Evolutionary conservation across 2,888 invertebrate genomes (phyloP).

Genomic region (Osmoderma eremita): DNA sequence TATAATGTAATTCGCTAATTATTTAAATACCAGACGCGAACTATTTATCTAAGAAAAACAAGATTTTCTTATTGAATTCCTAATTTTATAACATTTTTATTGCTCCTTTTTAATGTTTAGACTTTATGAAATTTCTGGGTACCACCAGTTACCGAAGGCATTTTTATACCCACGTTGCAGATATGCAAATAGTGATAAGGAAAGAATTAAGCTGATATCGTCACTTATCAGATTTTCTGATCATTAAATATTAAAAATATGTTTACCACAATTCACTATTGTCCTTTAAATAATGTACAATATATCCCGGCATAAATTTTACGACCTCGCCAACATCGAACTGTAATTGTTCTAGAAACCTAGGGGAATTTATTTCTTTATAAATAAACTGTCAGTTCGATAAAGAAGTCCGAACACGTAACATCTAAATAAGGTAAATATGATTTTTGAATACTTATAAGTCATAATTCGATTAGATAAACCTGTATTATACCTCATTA

Average conservation of each 20-base stretch:
- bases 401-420: conserved; percentile 36
- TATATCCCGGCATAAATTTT: conserved; percentile 6
- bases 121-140: too few species aligned
- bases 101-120: too few species aligned
- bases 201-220: conserved; percentile 9
- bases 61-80: too few species aligned
- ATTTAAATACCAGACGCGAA: too few species aligned
- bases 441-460: conserved; percentile 15
- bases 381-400: conserved; percentile 43
- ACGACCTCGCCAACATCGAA: conserved; percentile 23
- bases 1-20: too few species aligned
- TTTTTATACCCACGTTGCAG: too few species aligned
- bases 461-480: not conserved
- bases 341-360: conserved; percentile 31
- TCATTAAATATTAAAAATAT: conserved; percentile 24
- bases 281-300: not conserved
- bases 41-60: too few species aligned
- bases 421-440: conserved; percentile 39
- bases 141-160: too few species aligned
- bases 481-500: not conserved
- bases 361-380: conserved; percentile 42
- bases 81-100: too few species aligned
- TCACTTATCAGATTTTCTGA: conserved; percentile 7
- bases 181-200: not conserved
- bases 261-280: conserved; percentile 11